Conservation (phyloP, 2,888 invertebrate species). For the Brachycybe producta region DNA sequence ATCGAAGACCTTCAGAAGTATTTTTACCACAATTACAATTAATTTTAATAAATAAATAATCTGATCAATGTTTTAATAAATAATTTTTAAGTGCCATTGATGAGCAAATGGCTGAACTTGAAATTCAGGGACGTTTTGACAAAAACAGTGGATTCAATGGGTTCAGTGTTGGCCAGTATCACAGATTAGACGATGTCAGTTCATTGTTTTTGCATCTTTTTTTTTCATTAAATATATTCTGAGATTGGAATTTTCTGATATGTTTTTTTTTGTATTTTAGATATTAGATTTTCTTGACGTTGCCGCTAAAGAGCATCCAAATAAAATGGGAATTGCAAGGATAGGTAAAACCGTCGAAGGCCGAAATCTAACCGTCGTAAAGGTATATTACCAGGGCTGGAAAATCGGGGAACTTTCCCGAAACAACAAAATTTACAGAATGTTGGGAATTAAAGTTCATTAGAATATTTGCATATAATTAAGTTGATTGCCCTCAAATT, state of each 20-base stretch:
- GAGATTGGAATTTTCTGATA: not conserved
- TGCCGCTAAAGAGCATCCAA: conserved; percentile 1
- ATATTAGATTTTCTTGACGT: not conserved
- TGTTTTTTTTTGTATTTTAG: no score
- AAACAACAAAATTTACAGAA: no score
- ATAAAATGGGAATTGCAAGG: not conserved
- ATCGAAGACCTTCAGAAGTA: no score
- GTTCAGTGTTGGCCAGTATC: conserved; percentile 14
- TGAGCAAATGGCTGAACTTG: not conserved
- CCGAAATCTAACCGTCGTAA: not conserved
- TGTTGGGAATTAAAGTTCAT: no score
- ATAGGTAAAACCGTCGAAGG: not conserved
- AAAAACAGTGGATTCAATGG: not conserved
- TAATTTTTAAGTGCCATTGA: conserved; percentile 1
- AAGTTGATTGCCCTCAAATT: no score
- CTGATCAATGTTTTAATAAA: not conserved
- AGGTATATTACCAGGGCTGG: conserved; percentile 2
- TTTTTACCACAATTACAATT: no score
- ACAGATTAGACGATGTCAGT: conserved; percentile 9
- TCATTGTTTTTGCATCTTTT: not conserved
- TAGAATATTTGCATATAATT: no score
- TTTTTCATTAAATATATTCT: not conserved
- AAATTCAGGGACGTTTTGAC: not conserved
- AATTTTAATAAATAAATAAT: no score
- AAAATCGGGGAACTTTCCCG: no score